Evolutionary conservation across 2,797 vertebrate species (phyloP).

Genomic region (Hydrolagus colliei): DNA sequence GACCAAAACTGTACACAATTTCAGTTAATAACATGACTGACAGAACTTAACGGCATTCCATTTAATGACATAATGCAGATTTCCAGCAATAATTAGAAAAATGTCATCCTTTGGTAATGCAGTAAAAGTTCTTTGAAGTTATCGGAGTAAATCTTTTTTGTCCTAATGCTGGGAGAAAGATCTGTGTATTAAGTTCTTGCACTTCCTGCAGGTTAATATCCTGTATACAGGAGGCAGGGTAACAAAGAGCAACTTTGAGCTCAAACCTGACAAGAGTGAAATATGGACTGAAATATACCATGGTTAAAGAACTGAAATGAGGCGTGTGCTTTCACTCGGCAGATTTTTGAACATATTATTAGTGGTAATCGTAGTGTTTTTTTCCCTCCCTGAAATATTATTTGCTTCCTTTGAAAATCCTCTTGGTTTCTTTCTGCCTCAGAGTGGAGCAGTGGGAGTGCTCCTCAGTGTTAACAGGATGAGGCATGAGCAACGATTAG

Average conservation of each 20-base stretch:
- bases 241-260: not conserved
- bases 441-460: no score
- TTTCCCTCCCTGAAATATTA: not conserved
- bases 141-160: conserved; percentile 21
- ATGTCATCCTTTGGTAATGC: conserved; percentile 7
- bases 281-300: conserved; percentile 17
- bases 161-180: not conserved
- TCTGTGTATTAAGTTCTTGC: conserved; percentile 17
- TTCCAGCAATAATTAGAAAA: conserved; percentile 24
- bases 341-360: no score
- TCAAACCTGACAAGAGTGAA: conserved; percentile 27
- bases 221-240: conserved; percentile 8
- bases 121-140: conserved; percentile 27
- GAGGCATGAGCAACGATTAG: no score
- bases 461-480: no score
- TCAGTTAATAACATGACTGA: no score
- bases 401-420: not conserved
- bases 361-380: not conserved
- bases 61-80: conserved; percentile 17
- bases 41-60: no score
- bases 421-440: not conserved
- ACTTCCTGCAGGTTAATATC: not conserved
- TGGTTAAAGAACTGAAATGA: not conserved
- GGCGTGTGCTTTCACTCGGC: not conserved
- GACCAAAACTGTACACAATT: no score